Percentiles rank a stretch among this genome's conserved stretches.
Conservation (phyloP, 2,888 invertebrate species). For the Aphelenchoides bicaudatus region DNA sequence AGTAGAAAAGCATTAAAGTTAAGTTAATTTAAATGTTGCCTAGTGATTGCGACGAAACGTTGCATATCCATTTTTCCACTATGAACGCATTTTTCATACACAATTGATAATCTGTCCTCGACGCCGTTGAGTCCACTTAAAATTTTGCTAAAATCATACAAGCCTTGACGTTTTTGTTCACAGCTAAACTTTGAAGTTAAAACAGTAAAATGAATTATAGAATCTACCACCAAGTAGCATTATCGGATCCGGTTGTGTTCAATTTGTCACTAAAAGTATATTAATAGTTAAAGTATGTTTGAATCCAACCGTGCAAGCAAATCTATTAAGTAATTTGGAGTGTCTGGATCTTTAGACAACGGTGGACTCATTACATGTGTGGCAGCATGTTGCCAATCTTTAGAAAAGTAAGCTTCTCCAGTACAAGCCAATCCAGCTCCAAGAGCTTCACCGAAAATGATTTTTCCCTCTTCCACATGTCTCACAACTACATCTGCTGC, state of each 20-base stretch:
- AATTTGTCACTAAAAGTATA: constrained; percentile 74
- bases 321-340: constrained; percentile 79
- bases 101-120: constrained; percentile 87
- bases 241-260: constrained; percentile 89
- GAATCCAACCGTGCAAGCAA: constrained; percentile 78
- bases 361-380: constrained; percentile 92
- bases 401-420: constrained; percentile 76
- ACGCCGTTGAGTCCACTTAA: constrained; percentile 85
- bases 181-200: no score
- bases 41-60: constrained; percentile 92
- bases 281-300: constrained; percentile 18
- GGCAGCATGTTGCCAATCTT: constrained; percentile 81
- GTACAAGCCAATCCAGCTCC: constrained; percentile 76
- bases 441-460: constrained; percentile 84
- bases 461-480: constrained; percentile 65
- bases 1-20: no score
- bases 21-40: no score
- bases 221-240: no score
- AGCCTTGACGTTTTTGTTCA: constrained; percentile 82
- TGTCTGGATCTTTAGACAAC: constrained; percentile 79
- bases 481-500: constrained; percentile 77
- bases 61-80: constrained; percentile 85
- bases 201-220: no score
- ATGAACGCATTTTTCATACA: constrained; percentile 85
- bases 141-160: constrained; percentile 72